Percentiles rank a stretch among this genome's conserved stretches.
phyloP scores from a whole-genome alignment of 1,140 invertebrate genomes.

The Drosophila dunni region DNA sequence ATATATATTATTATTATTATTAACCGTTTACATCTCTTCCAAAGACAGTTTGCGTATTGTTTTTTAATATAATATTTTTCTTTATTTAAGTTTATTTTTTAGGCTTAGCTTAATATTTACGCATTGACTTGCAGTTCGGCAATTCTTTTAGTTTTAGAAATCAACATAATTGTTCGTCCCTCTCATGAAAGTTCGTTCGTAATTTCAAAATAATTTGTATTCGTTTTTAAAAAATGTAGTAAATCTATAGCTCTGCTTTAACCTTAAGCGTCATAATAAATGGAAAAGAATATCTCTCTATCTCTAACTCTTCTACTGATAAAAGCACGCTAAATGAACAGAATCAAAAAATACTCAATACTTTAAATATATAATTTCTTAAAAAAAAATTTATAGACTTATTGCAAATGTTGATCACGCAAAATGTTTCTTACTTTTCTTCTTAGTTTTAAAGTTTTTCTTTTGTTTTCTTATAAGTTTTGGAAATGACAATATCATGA shows the following conservation, averaged over 20 bases:
- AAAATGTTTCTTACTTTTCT: slow-evolving; percentile 8
- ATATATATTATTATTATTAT: slow-evolving; percentile 8
- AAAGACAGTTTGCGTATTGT: background rate
- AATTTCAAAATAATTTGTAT: slow-evolving; percentile 47
- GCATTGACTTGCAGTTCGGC: slow-evolving; percentile 65
- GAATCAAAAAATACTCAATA: slow-evolving; percentile 41
- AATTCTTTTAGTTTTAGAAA: slow-evolving; percentile 54
- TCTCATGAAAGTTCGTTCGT: slow-evolving; percentile 42
- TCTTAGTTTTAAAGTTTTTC: background rate
- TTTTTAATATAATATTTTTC: slow-evolving; percentile 27
- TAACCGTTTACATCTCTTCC: no score
- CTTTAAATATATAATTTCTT: slow-evolving; percentile 23
- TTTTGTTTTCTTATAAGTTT: slow-evolving; percentile 16
- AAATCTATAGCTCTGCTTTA: slow-evolving; percentile 57
- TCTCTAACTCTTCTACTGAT: background rate
- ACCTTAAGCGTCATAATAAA: slow-evolving; percentile 52
- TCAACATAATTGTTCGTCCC: slow-evolving; percentile 53
- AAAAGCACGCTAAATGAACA: slow-evolving; percentile 28
- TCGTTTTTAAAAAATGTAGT: slow-evolving; percentile 49
- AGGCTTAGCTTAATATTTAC: slow-evolving; percentile 64
- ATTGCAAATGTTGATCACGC: slow-evolving; percentile 49
- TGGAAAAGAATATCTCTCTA: slow-evolving; percentile 26
- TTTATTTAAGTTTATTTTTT: slow-evolving; percentile 39
- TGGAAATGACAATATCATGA: slow-evolving; percentile 37
- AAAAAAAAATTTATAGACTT: slow-evolving; percentile 34